Evolutionary conservation across 2,888 invertebrate genomes (phyloP).

Genomic region (Leucophenga montana): DNA sequence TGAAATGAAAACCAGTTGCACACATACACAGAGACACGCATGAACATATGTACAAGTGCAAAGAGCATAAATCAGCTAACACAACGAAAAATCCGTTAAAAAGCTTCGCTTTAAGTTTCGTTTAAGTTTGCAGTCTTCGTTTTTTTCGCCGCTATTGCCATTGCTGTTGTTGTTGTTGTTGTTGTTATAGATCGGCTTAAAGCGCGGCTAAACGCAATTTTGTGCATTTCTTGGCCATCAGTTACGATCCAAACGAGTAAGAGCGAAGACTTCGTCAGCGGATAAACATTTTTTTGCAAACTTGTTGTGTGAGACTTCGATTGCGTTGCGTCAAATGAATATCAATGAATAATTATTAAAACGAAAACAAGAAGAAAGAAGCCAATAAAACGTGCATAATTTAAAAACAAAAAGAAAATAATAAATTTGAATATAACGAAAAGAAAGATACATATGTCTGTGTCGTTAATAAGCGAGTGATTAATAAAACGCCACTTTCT

Average conservation of each 20-base stretch:
- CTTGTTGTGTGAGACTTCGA: conserved; percentile 32
- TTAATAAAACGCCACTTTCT: conserved; percentile 62
- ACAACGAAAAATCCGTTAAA: conserved; percentile 43
- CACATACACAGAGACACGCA: too few relatives aligned
- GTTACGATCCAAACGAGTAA: conserved; percentile 59
- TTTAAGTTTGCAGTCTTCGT: too few relatives aligned
- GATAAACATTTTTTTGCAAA: conserved; percentile 54
- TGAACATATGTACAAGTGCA: neutral
- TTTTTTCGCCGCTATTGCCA: conserved; percentile 34
- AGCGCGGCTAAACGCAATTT: conserved; percentile 36
- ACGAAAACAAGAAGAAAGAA: conserved; percentile 58
- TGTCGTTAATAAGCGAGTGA: neutral
- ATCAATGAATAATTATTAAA: conserved; percentile 52
- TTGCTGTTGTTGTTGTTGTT: too few relatives aligned
- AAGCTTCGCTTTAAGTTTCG: conserved; percentile 35
- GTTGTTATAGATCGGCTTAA: conserved; percentile 22
- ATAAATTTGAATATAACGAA: neutral
- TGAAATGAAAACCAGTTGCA: conserved; percentile 18
- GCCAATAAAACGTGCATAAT: conserved; percentile 19
- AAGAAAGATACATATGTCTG: neutral
- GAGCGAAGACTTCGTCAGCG: conserved; percentile 62
- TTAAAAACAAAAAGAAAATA: conserved; percentile 1
- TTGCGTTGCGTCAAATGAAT: conserved; percentile 34
- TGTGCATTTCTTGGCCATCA: conserved; percentile 43
- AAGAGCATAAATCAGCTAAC: conserved; percentile 10